These are phyloP conservation scores for mouse (Mus musculus) DNA, from an alignment of 2,113 vertebrate species.

Conservation along the genomic window DNA sequence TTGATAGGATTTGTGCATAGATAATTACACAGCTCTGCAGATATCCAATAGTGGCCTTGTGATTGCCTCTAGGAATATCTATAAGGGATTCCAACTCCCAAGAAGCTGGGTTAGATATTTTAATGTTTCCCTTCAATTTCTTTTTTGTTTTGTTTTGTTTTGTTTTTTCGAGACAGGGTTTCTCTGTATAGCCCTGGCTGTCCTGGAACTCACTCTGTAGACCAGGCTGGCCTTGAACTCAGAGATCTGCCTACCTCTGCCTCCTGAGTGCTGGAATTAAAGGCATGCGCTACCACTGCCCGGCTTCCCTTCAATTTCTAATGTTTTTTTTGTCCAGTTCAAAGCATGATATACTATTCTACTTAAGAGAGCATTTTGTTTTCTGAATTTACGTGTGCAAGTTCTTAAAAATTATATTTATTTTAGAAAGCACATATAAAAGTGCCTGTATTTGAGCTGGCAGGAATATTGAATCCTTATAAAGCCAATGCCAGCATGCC, in stretches of 20 bases:
- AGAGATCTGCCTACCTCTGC: too few species aligned
- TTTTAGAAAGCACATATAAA: constrained; percentile 76
- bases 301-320: background rate
- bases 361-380: constrained; percentile 66
- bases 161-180: too few species aligned
- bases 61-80: background rate
- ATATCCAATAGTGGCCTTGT: background rate
- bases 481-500: constrained; percentile 68
- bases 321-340: constrained; percentile 40
- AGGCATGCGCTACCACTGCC: too few species aligned
- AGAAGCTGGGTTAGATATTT: background rate
- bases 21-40: constrained; percentile 3
- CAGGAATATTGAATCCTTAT: constrained; percentile 72
- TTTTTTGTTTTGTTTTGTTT: background rate
- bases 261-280: too few species aligned
- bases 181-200: too few species aligned
- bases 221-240: too few species aligned
- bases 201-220: too few species aligned
- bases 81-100: background rate
- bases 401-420: constrained; percentile 65
- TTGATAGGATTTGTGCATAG: constrained; percentile 23
- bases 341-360: constrained; percentile 46
- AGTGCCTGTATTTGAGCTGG: constrained; percentile 67
- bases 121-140: background rate
- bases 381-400: constrained; percentile 66